phyloP scores from a whole-genome alignment of 1,140 invertebrate species.

The Heliconius congener region DNA sequence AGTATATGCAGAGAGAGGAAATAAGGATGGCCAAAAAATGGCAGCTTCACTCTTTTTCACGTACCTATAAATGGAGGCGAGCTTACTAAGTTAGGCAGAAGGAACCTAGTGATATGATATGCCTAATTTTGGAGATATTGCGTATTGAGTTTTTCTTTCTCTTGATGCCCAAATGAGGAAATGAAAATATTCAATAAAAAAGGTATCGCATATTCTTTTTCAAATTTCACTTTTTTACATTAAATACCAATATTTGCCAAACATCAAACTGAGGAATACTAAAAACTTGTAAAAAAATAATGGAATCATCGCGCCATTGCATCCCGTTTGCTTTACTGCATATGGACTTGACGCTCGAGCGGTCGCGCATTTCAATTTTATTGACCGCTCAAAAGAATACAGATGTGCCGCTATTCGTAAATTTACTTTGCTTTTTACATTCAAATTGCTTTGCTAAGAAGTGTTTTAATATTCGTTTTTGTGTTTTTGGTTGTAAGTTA shows the following conservation, averaged over 20 bases:
- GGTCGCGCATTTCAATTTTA: slow-evolving; percentile 61
- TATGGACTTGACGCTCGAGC: slow-evolving; percentile 54
- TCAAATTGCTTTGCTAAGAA: slow-evolving; percentile 38
- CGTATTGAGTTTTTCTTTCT: no score
- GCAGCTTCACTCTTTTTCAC: no score
- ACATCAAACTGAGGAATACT: slow-evolving; percentile 27
- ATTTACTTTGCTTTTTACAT: slow-evolving; percentile 41
- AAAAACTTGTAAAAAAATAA: slow-evolving; percentile 53
- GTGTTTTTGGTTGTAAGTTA: not conserved
- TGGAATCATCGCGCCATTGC: slow-evolving; percentile 57
- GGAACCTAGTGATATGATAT: no score
- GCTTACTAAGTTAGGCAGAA: no score
- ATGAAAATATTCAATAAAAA: no score
- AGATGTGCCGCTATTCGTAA: slow-evolving; percentile 54
- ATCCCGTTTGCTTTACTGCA: slow-evolving; percentile 56
- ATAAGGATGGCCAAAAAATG: no score
- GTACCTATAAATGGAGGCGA: no score
- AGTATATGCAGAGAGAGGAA: no score
- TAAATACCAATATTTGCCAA: not conserved
- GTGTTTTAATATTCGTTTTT: slow-evolving; percentile 25
- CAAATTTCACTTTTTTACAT: no score
- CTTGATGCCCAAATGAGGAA: no score
- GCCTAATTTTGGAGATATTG: no score
- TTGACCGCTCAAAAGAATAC: slow-evolving; percentile 53
- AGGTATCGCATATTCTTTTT: no score